Base-by-base conservation (phyloP, 2,113 vertebrate genomes). In the Cephalopterus ornatus region DNA sequence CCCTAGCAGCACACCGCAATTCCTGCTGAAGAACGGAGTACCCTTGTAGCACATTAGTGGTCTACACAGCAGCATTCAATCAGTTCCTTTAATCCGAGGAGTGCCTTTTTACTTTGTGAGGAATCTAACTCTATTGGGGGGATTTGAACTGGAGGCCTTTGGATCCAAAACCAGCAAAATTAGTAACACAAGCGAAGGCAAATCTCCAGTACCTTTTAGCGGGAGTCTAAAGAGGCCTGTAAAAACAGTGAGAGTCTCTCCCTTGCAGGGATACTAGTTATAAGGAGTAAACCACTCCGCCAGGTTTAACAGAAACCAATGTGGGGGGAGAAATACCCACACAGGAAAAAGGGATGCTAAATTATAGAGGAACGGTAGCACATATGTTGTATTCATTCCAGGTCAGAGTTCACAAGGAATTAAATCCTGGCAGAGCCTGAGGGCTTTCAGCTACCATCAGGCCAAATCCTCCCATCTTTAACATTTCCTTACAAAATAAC, bases 281-380 rank as follows among this genome's bases (percentile, higher is more conserved):
- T 22, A 73, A 72, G 84, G 84, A 67, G 56, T 82, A 86, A 94
- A 91, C 44, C 50, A 50, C 46, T 88, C 95, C 65, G 81, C 22
- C 7, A 14, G 55, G 47, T 80, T 88, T 86, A 78, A 77, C 72
- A 76, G 70, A 82, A 82, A 79, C 2, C 2, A 84, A 65, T 2
- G 2, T 28, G 14, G 22, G n/a, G 30, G 13, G 14, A 66, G 77
- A 41, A 80, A 84, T 46, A 47, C 15, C 44, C 82, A 68, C 66
- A 82, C 63, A 78, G 91, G 83, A 91, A 96, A 91, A 93, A 72
- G 37, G 70, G 80, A 95, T 70, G 91, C 85, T 93, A 79, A 79
- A 89, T 95, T 96, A 91, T 30, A 80, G 79, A 87, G 79, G 49
- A 97, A 96, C 93, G 62, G 95, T 95, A 97, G 95, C 96, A 72